Percentiles rank a stretch among this genome's conserved stretches.
These are phyloP conservation scores for Perodicticus potto DNA, from an alignment of 2,797 vertebrate species.

Conservation along the genomic window DNA sequence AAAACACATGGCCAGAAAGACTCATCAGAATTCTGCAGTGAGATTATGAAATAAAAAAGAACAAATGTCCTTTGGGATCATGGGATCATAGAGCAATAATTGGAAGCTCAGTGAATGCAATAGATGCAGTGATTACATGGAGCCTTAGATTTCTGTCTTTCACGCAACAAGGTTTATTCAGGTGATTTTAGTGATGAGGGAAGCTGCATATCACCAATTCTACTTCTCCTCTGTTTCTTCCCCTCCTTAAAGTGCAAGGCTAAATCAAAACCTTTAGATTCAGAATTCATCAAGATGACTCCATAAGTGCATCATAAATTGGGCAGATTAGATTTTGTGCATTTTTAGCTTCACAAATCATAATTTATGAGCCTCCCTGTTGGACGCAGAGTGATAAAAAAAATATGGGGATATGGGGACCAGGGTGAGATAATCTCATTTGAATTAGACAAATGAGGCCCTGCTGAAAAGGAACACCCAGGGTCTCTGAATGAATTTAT, in stretches of 20 bases:
- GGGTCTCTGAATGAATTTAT: slow-evolving; percentile 79
- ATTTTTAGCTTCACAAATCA: slow-evolving; percentile 69
- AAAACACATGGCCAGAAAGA: not conserved
- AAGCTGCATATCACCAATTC: not conserved
- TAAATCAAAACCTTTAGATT: slow-evolving; percentile 63
- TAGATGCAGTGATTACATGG: not conserved
- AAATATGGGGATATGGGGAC: slow-evolving; percentile 23
- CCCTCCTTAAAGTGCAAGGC: not conserved
- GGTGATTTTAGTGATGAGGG: not conserved
- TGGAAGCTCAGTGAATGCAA: not conserved
- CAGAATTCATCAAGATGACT: slow-evolving; percentile 52
- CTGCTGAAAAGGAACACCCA: slow-evolving; percentile 69
- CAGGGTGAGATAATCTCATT: slow-evolving; percentile 32
- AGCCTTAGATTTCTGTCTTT: not conserved
- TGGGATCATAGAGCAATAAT: not conserved
- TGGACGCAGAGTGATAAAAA: slow-evolving; percentile 10
- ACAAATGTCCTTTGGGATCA: not conserved
- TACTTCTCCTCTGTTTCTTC: not conserved
- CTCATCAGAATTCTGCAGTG: not conserved
- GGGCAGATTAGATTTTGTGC: slow-evolving; percentile 71
- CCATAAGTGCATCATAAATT: slow-evolving; percentile 37
- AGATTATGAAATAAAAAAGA: not conserved
- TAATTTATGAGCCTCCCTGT: slow-evolving; percentile 40
- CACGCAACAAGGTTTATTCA: slow-evolving; percentile 41
- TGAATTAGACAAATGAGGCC: slow-evolving; percentile 67